Evolutionary conservation across 2,113 vertebrate species (phyloP), one percentile per base, ranked within the genome.

Genomic region (Tetrax tetrax): DNA sequence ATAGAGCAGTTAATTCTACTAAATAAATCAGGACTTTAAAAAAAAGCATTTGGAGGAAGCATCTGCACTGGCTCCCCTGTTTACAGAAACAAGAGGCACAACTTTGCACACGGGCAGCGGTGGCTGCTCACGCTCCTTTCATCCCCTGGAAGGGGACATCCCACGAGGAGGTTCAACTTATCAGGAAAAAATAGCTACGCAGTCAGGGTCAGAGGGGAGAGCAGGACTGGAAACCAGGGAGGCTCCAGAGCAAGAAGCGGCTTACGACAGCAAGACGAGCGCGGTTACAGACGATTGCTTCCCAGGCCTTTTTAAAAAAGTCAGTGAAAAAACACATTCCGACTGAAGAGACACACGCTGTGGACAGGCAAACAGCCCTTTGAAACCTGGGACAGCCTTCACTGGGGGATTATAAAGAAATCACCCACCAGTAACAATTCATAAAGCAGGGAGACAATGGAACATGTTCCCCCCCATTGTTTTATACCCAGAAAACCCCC

Each of bases 71-170:
- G 20, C 65, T 64, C 10, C 23, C 23, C 28, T 12, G 2, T 14
- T 41, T 64, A 45, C 48, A 71, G 54, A 35, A 47, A 47, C 29
- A 48, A 63, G 29, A 50, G 14, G 38, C 63, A 85, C 12, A 56
- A 56, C 74, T 51, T 41, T 38, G n/a, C 69, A 59, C 20, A 59
- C 29, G 1, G 2, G 38, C 4, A n/a, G 0, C 1, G 0, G 35
- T 29, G 54, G 60, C 43, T 69, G 65, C 41, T 59, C 76, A 47
- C 4, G 0, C 35, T 60, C 14, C 64, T 70, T 75, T 37, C 57
- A n/a, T 23, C n/a, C 38, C 50, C 69, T 72, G 70, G 70, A 66
- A 60, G 41, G 47, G 68, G 35, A 60, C 51, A 61, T 61, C 77
- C 47, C n/a, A 19, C 2, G 2, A n/a, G 33, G 64, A 86, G 47